Conservation (phyloP, 2,113 vertebrate genomes). For the Polypterus senegalus region DNA sequence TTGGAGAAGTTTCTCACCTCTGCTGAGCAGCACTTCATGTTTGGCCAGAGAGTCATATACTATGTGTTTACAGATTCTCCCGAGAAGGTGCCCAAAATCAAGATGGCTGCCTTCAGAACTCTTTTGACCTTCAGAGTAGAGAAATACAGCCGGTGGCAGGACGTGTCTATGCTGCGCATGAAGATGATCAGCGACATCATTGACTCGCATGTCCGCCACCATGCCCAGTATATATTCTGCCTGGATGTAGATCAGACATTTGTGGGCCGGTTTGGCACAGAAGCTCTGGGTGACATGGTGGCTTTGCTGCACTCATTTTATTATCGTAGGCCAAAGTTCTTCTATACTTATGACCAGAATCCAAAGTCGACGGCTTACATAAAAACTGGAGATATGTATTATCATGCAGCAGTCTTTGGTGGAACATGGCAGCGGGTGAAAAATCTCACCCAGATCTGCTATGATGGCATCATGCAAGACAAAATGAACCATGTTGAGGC, state of each 20-base stretch:
- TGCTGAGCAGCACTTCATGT: conserved; percentile 52
- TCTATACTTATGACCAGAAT: conserved; percentile 46
- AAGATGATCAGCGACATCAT: conserved; percentile 34
- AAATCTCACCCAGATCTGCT: conserved; percentile 36
- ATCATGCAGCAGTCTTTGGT: conserved; percentile 59
- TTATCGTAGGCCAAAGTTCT: conserved; percentile 30
- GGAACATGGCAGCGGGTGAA: conserved; percentile 42
- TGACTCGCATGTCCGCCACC: conserved; percentile 29
- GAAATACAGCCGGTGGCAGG: conserved; percentile 48
- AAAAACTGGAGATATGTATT: conserved; percentile 50
- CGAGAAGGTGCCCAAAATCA: conserved; percentile 27
- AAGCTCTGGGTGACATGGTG: conserved; percentile 50
- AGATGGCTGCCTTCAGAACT: conserved; percentile 23
- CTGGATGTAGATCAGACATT: conserved; percentile 58
- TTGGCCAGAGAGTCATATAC: conserved; percentile 45
- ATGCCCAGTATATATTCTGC: conserved; percentile 45
- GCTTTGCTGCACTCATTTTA: conserved; percentile 53
- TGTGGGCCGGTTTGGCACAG: conserved; percentile 40
- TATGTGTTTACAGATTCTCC: conserved; percentile 55
- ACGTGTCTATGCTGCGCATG: conserved; percentile 61
- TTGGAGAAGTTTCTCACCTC: conserved; percentile 43
- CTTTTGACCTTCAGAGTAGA: conserved; percentile 32
- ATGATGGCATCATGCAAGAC: conserved; percentile 36
- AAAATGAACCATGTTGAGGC: conserved; percentile 47
- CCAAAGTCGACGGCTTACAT: conserved; percentile 41